Conservation (phyloP, 2,888 invertebrate genomes). For the Julus scanicus region DNA sequence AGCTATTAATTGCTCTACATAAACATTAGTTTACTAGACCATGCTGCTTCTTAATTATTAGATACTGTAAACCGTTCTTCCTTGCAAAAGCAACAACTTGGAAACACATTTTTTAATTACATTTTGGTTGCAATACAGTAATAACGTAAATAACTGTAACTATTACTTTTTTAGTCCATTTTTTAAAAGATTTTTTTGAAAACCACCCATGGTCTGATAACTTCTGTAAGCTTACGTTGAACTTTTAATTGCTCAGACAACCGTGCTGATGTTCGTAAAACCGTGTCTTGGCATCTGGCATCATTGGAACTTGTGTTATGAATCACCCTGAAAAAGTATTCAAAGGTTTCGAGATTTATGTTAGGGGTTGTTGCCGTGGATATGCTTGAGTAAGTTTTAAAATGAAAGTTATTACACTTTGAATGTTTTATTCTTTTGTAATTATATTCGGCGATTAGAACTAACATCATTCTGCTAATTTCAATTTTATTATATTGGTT, state of each 20-base stretch:
- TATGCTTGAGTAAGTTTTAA: neutral
- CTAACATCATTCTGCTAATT: neutral
- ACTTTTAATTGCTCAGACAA: constrained; percentile 24
- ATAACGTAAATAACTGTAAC: too few relatives aligned
- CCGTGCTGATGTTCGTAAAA: neutral
- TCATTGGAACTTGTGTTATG: neutral
- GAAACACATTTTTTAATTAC: too few relatives aligned
- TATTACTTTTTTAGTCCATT: neutral
- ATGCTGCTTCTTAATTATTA: too few relatives aligned
- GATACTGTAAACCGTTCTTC: too few relatives aligned
- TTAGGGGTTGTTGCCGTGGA: constrained; percentile 3
- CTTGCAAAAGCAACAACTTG: too few relatives aligned
- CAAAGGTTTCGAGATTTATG: neutral
- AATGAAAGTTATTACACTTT: constrained; percentile 25
- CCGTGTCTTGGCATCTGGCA: constrained; percentile 8
- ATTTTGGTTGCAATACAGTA: too few relatives aligned
- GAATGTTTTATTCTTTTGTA: neutral
- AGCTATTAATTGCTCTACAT: too few relatives aligned
- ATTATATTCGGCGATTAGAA: neutral
- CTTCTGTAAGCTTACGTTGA: neutral
- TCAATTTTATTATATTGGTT: neutral
- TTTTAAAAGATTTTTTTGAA: neutral
- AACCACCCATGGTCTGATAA: neutral
- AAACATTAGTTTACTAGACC: too few relatives aligned
- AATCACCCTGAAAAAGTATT: neutral